Evolutionary conservation across 2,888 invertebrate species (phyloP), one percentile per base, ranked within the genome.

Genomic region (Lithophane socia): DNA sequence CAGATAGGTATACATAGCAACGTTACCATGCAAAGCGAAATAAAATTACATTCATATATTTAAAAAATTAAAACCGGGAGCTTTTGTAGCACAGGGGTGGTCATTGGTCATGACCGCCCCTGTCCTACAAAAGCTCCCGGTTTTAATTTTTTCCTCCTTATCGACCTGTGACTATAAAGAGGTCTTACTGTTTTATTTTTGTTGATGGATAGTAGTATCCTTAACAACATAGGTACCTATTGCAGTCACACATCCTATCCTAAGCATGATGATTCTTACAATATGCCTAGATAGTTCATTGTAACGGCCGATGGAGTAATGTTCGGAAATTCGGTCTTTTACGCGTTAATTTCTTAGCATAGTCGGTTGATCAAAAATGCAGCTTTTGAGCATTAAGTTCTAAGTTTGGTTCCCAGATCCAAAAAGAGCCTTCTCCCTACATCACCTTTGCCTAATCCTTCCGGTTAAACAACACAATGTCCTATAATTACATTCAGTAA

Each of bases 1-100:
- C 81, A 83, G 73, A 82, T 80, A 83, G 18, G 44, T 66, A 70
- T 77, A 80, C 66, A 67, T 79, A 77, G 42, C 52, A 71, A 74
- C 64, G 70, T 70, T 79, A 67, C 21, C 68, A 63, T 77, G 18
- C 72, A 84, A 67, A 64, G 12, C 18, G 42, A 83, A 79, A 74
- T 80, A 58, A 71, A 81, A 80, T 75, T 56, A 83, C 37, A 69
- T 64, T 70, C 42, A 60, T 67, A 54, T 72, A 79, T 74, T 76
- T 5, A 37, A 37, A 37, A 37, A 37, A 37, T 29, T 44, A 29
- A 69, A 82, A 80, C 73, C 37, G 8, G 16, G 24, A 37, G 60
- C 7, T 58, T 67, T 82, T n/a, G 49, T 21, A 3, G 18, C 1
- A 29, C 1, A 29, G 29, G 29, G 29, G 29, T 29, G 29, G 29